A percentile compares a stretch with the other conserved stretches of the same genome.
These are phyloP conservation scores for Zosterops borbonicus DNA, from an alignment of 2,113 vertebrate species.

Conservation along the genomic window DNA sequence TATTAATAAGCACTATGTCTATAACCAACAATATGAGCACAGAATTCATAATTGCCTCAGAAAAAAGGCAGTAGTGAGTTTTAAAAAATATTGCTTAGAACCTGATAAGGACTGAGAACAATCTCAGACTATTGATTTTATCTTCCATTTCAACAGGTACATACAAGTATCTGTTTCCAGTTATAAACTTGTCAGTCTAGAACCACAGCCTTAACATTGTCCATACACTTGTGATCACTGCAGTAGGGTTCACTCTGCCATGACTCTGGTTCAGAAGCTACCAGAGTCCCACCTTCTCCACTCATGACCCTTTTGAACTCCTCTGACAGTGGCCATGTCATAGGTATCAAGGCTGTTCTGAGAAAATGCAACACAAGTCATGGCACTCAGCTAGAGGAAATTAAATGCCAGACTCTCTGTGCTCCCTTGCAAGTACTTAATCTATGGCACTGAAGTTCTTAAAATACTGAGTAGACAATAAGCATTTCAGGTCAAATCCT, in stretches of 20 bases:
- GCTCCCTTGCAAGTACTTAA: not conserved
- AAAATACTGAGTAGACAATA: not conserved
- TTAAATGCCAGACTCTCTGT: not conserved
- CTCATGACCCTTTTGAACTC: not conserved
- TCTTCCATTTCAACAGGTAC: not conserved
- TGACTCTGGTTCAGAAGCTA: not conserved
- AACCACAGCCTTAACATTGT: not conserved
- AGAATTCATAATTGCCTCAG: not conserved
- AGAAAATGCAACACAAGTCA: not conserved
- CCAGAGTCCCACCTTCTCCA: not conserved
- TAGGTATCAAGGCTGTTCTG: not conserved
- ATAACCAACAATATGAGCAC: not conserved
- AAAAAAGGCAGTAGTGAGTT: not conserved
- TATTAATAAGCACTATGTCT: not conserved
- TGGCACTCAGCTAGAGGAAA: not conserved
- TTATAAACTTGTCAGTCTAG: not conserved
- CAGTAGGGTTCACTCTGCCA: not conserved
- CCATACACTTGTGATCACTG: not conserved
- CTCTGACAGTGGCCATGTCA: not conserved
- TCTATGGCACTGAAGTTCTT: not conserved
- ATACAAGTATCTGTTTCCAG: not conserved
- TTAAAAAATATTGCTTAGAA: not conserved
- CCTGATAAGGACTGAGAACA: not conserved
- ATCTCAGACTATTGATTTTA: not conserved
- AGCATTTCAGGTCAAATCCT: not conserved